phyloP scores from a whole-genome alignment of 2,888 invertebrate genomes.

The Drosophila neonasuta region DNA sequence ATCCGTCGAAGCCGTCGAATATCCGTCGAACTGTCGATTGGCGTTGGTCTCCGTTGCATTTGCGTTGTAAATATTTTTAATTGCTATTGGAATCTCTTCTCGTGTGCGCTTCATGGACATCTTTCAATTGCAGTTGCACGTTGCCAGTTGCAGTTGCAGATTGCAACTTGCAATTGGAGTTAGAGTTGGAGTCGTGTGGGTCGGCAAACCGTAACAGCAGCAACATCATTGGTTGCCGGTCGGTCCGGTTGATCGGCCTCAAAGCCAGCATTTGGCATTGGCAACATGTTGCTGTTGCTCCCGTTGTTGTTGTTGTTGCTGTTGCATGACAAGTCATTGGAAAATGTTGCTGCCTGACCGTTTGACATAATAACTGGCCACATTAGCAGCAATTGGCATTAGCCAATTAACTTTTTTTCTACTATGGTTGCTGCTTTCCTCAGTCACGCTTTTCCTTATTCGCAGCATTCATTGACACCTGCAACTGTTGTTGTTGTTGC shows the following conservation, averaged over 20 bases:
- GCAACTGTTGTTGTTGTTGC: constrained; percentile 58
- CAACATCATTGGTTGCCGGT: constrained; percentile 44
- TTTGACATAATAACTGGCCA: constrained; percentile 78
- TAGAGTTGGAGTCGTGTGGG: constrained; percentile 55
- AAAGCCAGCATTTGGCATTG: constrained; percentile 32
- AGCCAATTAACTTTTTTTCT: constrained; percentile 72
- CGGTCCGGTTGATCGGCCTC: constrained; percentile 56
- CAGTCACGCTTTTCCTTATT: constrained; percentile 72
- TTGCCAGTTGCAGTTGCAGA: constrained; percentile 19
- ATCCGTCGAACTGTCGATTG: constrained; percentile 25
- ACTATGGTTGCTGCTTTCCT: constrained; percentile 49
- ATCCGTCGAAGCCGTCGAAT: constrained; percentile 1
- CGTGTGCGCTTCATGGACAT: constrained; percentile 71
- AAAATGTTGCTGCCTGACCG: constrained; percentile 67
- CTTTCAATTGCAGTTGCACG: constrained; percentile 56
- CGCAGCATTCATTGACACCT: constrained; percentile 77
- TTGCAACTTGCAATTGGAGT: constrained; percentile 4
- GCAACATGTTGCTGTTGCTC: constrained; percentile 37
- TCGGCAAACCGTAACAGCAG: constrained; percentile 66
- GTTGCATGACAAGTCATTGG: constrained; percentile 62
- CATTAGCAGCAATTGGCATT: constrained; percentile 77
- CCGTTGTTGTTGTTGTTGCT: constrained; percentile 25
- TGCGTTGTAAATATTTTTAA: constrained; percentile 78
- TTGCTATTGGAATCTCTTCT: constrained; percentile 71
- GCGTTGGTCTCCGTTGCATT: constrained; percentile 59